Conservation (phyloP, 2,888 invertebrate species). For the Agonum fuliginosum region DNA sequence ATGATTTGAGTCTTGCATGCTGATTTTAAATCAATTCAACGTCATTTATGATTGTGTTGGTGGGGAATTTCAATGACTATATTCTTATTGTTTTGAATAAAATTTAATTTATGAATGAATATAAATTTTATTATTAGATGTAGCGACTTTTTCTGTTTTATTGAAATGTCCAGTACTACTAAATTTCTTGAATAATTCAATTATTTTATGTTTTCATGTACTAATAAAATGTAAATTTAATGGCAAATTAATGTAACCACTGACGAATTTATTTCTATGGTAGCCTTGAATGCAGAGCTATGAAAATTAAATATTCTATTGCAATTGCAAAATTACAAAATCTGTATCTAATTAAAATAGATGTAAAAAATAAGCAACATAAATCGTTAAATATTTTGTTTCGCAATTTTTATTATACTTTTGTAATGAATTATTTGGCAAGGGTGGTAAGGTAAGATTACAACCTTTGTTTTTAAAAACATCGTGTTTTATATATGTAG, state of each 20-base stretch:
- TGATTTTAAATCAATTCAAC: background rate
- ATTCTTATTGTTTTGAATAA: constrained; percentile 22
- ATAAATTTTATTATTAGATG: constrained; percentile 19
- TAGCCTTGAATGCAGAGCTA: background rate
- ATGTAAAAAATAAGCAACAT: no score
- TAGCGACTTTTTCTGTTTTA: background rate
- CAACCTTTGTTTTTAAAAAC: no score
- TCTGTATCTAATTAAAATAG: no score
- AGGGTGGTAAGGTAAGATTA: no score
- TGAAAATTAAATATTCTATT: background rate
- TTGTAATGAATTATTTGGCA: no score
- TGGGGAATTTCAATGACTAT: background rate
- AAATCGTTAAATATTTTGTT: no score
- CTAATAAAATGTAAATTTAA: background rate
- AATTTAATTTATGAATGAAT: constrained; percentile 36
- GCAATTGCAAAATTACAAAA: no score
- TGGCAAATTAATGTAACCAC: background rate
- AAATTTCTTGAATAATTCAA: background rate
- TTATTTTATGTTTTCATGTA: background rate
- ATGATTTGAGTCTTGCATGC: background rate
- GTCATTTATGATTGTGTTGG: background rate
- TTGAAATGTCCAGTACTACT: background rate
- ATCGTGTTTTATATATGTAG: no score
- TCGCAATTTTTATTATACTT: no score
- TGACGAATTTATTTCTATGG: background rate